Conservation (phyloP, 64 coral and sea anemone genomes). For the Acropora tenuis region DNA sequence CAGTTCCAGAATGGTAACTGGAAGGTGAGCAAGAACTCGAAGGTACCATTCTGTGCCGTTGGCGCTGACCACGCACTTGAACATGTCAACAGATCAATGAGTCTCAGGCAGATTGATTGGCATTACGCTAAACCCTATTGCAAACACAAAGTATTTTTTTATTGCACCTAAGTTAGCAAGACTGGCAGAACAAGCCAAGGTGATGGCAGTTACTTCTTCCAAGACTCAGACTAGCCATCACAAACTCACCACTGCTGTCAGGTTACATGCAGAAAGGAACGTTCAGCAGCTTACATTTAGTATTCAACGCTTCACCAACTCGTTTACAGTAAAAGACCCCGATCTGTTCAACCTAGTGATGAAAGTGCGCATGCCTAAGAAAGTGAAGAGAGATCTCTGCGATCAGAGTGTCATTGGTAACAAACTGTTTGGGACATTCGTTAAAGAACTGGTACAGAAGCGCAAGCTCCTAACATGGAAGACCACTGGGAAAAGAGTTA, state of each 20-base stretch:
- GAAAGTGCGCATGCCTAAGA: conserved; percentile 42
- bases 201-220: conserved; percentile 27
- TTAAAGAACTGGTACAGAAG: conserved; percentile 60
- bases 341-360: conserved; percentile 69
- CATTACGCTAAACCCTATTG: too few relatives aligned
- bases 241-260: conserved; percentile 23
- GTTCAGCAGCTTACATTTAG: conserved; percentile 20
- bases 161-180: background rate
- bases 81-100: too few relatives aligned
- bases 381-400: conserved; percentile 54
- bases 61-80: too few relatives aligned
- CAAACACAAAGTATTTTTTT: too few relatives aligned
- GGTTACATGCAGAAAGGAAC: conserved; percentile 16
- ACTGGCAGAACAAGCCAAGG: conserved; percentile 40
- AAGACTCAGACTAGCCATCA: conserved; percentile 28
- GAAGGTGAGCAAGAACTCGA: too few relatives aligned
- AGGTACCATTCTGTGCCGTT: too few relatives aligned
- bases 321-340: conserved; percentile 10
- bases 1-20: too few relatives aligned
- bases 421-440: conserved; percentile 9
- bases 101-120: too few relatives aligned
- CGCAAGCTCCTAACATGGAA: conserved; percentile 67
- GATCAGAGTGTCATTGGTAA: conserved; percentile 51
- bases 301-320: conserved; percentile 26
- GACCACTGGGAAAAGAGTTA: conserved; percentile 29